phyloP scores from a whole-genome alignment of 2,113 vertebrate genomes.

The Microcebus jonahi region DNA sequence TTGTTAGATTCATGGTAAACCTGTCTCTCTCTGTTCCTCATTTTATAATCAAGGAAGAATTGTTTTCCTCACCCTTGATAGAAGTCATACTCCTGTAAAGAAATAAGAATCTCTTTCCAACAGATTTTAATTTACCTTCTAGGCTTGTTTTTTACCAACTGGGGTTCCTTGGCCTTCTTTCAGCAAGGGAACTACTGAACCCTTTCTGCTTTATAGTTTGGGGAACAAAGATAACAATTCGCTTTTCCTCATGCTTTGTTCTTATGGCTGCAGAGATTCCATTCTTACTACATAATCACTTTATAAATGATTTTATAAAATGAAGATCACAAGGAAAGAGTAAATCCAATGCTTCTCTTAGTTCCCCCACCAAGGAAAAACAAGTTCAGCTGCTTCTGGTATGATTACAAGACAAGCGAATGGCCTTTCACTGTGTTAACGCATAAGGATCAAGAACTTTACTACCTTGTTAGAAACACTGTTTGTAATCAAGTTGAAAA shows the following conservation, averaged over 20 bases:
- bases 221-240: not conserved
- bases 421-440: not conserved
- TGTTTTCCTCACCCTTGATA: not conserved
- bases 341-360: not conserved
- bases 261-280: not conserved
- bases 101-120: not conserved
- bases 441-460: not conserved
- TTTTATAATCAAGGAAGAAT: not conserved
- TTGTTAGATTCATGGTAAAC: not conserved
- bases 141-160: not conserved
- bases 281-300: not conserved
- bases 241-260: not conserved
- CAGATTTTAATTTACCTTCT: not conserved
- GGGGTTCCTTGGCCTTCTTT: not conserved
- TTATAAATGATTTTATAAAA: not conserved
- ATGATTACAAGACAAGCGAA: not conserved
- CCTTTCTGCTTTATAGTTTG: not conserved
- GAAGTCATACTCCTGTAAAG: not conserved
- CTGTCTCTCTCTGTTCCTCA: not conserved
- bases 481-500: not conserved
- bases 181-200: not conserved
- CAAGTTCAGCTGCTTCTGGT: not conserved
- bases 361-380: not conserved
- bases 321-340: not conserved
- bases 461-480: slow-evolving; percentile 11